Percentiles rank a stretch among this genome's conserved stretches.
Evolutionary conservation across 2,113 vertebrate species (phyloP).

Genomic region (Pedionomus torquatus): DNA sequence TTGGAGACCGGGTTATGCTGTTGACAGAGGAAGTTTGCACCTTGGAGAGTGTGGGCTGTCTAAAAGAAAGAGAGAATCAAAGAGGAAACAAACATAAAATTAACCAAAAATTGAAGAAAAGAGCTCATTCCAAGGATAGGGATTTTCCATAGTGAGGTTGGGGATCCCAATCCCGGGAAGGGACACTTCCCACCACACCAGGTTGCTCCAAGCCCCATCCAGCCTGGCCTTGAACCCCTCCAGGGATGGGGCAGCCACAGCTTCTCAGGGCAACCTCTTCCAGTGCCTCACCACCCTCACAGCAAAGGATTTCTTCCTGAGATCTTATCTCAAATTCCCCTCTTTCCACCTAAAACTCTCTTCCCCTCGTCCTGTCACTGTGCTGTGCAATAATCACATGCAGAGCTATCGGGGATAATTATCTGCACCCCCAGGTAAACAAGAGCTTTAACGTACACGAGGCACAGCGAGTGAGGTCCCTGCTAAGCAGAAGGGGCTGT

Average conservation of each 20-base stretch:
- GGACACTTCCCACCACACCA: background rate
- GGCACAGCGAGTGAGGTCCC: no score
- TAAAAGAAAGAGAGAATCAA: background rate
- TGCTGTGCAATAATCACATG: fast-evolving
- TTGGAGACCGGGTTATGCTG: fast-evolving
- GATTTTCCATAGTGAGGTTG: background rate
- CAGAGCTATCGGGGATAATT: background rate
- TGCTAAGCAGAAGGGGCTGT: background rate
- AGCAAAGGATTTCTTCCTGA: background rate
- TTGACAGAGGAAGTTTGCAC: no score
- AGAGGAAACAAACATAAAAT: background rate
- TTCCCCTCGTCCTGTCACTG: background rate
- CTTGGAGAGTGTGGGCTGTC: background rate
- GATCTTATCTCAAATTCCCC: no score
- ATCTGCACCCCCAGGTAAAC: fast-evolving
- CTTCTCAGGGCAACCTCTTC: background rate
- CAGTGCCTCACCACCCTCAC: background rate
- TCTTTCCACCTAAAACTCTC: background rate
- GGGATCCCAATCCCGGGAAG: background rate
- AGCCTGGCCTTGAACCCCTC: background rate
- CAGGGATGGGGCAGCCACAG: background rate
- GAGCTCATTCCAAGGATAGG: background rate
- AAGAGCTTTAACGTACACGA: fast-evolving
- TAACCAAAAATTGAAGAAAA: background rate
- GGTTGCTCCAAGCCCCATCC: background rate